Evolutionary conservation across 2,888 invertebrate genomes (phyloP).

Genomic region (Sylvicola cinctus): DNA sequence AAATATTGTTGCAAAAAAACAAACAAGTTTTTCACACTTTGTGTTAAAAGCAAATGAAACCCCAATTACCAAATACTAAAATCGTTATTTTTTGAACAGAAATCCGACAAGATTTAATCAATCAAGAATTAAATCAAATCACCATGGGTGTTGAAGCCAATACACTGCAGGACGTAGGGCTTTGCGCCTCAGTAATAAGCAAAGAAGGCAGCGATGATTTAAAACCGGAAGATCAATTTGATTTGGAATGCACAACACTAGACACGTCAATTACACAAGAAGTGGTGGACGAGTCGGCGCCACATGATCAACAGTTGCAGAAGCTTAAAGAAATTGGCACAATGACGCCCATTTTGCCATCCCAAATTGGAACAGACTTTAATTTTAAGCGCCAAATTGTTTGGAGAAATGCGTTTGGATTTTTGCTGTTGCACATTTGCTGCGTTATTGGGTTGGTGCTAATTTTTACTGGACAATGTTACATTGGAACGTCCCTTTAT

Average conservation of each 20-base stretch:
- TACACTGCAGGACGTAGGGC: too few relatives aligned
- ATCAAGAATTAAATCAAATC: too few relatives aligned
- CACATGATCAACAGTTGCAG: constrained; percentile 5
- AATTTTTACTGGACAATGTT: constrained; percentile 12
- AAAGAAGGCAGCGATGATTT: too few relatives aligned
- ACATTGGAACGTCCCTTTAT: constrained; percentile 18
- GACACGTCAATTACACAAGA: not conserved
- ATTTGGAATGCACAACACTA: constrained; percentile 3
- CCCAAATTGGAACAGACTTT: constrained; percentile 29
- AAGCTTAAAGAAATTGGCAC: constrained; percentile 7
- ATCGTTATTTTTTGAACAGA: too few relatives aligned
- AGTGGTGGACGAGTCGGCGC: not conserved
- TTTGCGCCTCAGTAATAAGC: too few relatives aligned
- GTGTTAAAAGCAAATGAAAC: too few relatives aligned
- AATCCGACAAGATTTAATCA: too few relatives aligned
- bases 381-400: constrained; percentile 31
- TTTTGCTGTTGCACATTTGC: constrained; percentile 31
- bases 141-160: too few relatives aligned
- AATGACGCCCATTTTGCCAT: constrained; percentile 12
- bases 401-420: constrained; percentile 40
- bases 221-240: constrained; percentile 4
- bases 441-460: constrained; percentile 13
- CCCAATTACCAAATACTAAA: too few relatives aligned
- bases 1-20: too few relatives aligned
- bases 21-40: too few relatives aligned